Percentiles rank a stretch among this genome's conserved stretches.
phyloP scores from a whole-genome alignment of 2,888 invertebrate genomes.

The Leucophora obtusa region DNA sequence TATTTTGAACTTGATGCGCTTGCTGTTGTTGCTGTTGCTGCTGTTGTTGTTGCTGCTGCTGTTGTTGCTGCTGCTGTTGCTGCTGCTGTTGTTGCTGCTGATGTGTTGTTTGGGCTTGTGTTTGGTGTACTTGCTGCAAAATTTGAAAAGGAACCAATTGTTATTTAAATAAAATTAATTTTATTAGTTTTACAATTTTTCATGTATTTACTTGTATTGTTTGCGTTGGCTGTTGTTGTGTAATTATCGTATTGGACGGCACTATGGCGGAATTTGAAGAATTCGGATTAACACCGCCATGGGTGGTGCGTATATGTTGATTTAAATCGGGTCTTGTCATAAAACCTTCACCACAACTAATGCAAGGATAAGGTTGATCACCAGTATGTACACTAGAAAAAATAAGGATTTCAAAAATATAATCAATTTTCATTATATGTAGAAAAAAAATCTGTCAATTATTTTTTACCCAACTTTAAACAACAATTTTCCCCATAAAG shows the following conservation, averaged over 20 bases:
- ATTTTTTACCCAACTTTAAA: too few relatives aligned
- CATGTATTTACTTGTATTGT: conserved; percentile 71
- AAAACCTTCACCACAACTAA: conserved; percentile 88
- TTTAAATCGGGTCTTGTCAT: conserved; percentile 85
- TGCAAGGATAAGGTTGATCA: conserved; percentile 86
- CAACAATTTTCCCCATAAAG: too few relatives aligned
- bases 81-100: conserved; percentile 76
- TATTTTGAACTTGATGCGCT: conserved; percentile 71
- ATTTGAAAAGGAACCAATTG: not conserved
- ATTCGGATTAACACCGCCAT: conserved; percentile 79
- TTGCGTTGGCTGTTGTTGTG: conserved; percentile 70
- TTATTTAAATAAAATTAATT: not conserved
- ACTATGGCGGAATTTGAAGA: conserved; percentile 77
- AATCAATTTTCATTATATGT: too few relatives aligned
- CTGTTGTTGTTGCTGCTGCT: conserved; percentile 69
- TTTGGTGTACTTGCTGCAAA: conserved; percentile 67
- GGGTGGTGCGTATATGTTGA: conserved; percentile 83
- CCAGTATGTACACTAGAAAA: conserved; percentile 84
- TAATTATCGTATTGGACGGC: conserved; percentile 69
- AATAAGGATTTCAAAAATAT: too few relatives aligned
- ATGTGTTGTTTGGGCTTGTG: conserved; percentile 70
- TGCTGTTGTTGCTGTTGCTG: conserved; percentile 78
- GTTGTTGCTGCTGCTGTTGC: conserved; percentile 76
- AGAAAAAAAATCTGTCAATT: conserved; percentile 1
- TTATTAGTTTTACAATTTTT: not conserved